Conservation (phyloP, 64 coral and sea anemone species). For the Trachythela sp. region DNA sequence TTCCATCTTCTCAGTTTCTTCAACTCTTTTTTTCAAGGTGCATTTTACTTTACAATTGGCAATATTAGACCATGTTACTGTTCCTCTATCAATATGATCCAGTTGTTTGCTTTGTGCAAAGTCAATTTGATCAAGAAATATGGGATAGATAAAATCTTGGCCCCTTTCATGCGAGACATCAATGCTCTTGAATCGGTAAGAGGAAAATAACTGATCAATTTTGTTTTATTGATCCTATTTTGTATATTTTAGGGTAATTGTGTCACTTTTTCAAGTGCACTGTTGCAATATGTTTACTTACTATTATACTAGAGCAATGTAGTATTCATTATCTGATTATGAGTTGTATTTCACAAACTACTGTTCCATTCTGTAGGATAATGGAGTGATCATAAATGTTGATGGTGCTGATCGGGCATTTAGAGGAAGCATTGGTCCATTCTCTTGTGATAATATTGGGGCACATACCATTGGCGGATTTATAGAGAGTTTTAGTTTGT, state of each 20-base stretch:
- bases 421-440: background rate
- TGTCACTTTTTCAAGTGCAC: too few species aligned
- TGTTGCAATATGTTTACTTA: background rate
- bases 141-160: slow-evolving; percentile 49
- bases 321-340: background rate
- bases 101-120: background rate
- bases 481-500: background rate
- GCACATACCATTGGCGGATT: background rate
- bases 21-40: background rate
- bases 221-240: too few species aligned
- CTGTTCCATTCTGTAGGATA: background rate
- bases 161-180: slow-evolving; percentile 20
- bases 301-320: background rate
- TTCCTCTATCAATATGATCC: background rate
- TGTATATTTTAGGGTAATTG: too few species aligned
- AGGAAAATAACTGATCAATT: too few species aligned
- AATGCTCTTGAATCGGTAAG: background rate
- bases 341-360: too few species aligned
- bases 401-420: background rate
- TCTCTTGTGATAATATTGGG: background rate
- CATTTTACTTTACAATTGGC: background rate
- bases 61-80: background rate
- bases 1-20: background rate
- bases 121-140: slow-evolving; percentile 29
- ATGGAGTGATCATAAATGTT: background rate